phyloP scores from a whole-genome alignment of 2,888 invertebrate genomes.

The Macropis europaea region DNA sequence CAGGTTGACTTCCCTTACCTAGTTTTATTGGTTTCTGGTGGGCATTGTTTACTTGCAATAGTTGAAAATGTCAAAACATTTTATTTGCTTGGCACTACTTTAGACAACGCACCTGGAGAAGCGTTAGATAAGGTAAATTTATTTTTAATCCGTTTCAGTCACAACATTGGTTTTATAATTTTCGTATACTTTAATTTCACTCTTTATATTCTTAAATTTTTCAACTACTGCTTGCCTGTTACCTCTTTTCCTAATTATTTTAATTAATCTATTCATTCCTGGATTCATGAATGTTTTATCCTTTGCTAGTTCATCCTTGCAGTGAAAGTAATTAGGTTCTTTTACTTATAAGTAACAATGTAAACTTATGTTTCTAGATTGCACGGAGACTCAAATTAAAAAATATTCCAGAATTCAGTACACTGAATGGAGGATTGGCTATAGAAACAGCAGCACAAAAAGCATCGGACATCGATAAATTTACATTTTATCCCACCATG shows the following conservation, averaged over 20 bases:
- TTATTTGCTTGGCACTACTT: conserved; percentile 87
- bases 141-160: not conserved
- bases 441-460: conserved; percentile 90
- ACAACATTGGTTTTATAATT: not conserved
- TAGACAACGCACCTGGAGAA: conserved; percentile 96
- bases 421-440: conserved; percentile 90
- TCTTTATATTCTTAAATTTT: not conserved
- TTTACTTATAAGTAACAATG: not conserved
- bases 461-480: conserved; percentile 84
- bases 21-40: conserved; percentile 94
- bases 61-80: conserved; percentile 89
- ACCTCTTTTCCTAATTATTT: no score
- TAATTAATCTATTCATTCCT: no score
- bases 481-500: conserved; percentile 86
- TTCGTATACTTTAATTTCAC: not conserved
- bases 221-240: no score
- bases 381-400: conserved; percentile 91
- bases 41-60: conserved; percentile 91
- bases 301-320: no score
- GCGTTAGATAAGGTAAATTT: conserved; percentile 91
- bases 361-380: conserved; percentile 80
- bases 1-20: conserved; percentile 92
- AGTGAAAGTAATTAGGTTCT: no score
- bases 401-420: conserved; percentile 87
- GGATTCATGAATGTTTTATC: no score